Conservation (phyloP, 2,888 invertebrate genomes). For the Venusia cambrica region DNA sequence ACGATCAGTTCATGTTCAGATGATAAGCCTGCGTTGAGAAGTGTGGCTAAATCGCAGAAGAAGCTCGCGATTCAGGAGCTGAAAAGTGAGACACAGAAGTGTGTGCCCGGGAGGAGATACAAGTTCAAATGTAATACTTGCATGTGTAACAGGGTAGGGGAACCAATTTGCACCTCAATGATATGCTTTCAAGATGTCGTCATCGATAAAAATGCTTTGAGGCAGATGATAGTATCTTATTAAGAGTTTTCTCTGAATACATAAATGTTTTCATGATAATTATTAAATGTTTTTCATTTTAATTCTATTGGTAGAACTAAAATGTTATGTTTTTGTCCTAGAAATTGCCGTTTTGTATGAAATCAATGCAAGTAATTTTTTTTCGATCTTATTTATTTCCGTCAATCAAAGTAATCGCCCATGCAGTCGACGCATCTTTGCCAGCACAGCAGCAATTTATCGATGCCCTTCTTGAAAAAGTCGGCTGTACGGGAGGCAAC, state of each 20-base stretch:
- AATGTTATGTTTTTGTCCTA: too few species aligned
- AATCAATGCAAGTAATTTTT: too few species aligned
- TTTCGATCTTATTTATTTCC: too few species aligned
- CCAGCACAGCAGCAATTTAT: too few species aligned
- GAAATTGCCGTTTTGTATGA: too few species aligned
- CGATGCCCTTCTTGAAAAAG: too few species aligned
- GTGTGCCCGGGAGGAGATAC: conserved; percentile 44
- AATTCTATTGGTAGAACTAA: too few species aligned
- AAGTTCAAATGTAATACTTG: conserved; percentile 50
- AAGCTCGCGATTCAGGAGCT: conserved; percentile 31
- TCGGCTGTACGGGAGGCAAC: too few species aligned
- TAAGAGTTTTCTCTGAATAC: neutral
- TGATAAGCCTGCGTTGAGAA: conserved; percentile 17
- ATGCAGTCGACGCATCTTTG: too few species aligned
- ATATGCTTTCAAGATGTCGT: conserved; percentile 40
- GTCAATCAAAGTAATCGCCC: too few species aligned
- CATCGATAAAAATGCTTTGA: conserved; percentile 26
- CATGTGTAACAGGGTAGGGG: conserved; percentile 34
- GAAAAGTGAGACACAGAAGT: conserved; percentile 27
- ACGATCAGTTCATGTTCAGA: conserved; percentile 1
- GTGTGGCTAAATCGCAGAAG: neutral
- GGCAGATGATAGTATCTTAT: conserved; percentile 7
- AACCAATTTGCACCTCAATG: conserved; percentile 47
- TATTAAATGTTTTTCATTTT: too few species aligned
- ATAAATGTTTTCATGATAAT: too few species aligned